These are phyloP conservation scores for Lepidocyrtoides sp. DNA, from an alignment of 2,888 invertebrate species.

Conservation along the genomic window DNA sequence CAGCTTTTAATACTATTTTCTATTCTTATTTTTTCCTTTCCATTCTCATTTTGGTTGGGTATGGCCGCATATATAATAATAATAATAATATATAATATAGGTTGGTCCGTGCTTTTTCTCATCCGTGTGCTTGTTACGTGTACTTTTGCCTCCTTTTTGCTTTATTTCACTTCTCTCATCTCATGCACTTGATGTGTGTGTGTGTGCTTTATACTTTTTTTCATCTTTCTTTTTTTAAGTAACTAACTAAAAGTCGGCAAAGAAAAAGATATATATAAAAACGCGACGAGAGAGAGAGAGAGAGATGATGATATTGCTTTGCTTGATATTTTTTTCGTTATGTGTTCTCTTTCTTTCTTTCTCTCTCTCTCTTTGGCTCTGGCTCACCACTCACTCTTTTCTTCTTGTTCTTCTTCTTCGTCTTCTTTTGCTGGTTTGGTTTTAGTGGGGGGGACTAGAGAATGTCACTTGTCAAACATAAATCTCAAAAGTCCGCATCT, in stretches of 20 bases:
- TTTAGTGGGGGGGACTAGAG: constrained; percentile 82
- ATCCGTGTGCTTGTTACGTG: constrained; percentile 41
- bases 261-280: constrained; percentile 73
- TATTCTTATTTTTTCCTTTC: constrained; percentile 62
- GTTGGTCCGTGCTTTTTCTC: constrained; percentile 73
- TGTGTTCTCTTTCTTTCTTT: constrained; percentile 77
- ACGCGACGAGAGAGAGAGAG: constrained; percentile 26
- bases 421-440: constrained; percentile 78
- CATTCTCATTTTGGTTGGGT: constrained; percentile 64
- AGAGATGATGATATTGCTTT: constrained; percentile 79
- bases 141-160: constrained; percentile 61
- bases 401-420: constrained; percentile 70
- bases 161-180: constrained; percentile 72
- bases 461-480: constrained; percentile 85
- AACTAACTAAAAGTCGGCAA: constrained; percentile 79
- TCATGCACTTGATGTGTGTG: constrained; percentile 62
- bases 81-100: constrained; percentile 63
- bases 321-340: constrained; percentile 81
- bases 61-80: constrained; percentile 64
- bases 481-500: constrained; percentile 84
- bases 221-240: constrained; percentile 76
- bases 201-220: constrained; percentile 76
- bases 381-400: constrained; percentile 77
- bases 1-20: background rate
- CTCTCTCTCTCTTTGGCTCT: constrained; percentile 61